Evolutionary conservation across 2,888 invertebrate species (phyloP).

Genomic region (Agapetus fuscipes): DNA sequence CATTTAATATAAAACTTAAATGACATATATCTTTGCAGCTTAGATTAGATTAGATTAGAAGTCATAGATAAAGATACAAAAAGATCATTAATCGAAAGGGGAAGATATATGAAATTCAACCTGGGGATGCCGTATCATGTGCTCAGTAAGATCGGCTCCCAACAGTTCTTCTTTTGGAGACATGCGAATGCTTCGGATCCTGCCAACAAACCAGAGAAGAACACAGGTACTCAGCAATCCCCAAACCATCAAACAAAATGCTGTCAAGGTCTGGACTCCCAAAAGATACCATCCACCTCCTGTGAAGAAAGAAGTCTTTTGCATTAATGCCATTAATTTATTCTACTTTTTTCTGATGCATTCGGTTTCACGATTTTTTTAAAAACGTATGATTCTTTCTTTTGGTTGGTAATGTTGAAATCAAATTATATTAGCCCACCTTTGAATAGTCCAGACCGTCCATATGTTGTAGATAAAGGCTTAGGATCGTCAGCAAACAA

Average conservation of each 20-base stretch:
- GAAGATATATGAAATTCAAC: conserved; percentile 30
- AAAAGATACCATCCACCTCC: conserved; percentile 84
- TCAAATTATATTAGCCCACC: conserved; percentile 30
- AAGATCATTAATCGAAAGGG: background rate
- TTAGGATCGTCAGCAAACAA: conserved; percentile 79
- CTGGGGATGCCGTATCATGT: conserved; percentile 60
- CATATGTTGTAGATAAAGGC: conserved; percentile 70
- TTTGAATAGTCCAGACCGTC: conserved; percentile 64
- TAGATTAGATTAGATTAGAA: background rate
- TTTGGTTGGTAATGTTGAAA: too few relatives aligned
- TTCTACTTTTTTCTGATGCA: background rate
- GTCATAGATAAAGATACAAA: background rate
- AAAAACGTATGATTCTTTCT: background rate
- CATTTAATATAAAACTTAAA: background rate
- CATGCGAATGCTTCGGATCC: conserved; percentile 76
- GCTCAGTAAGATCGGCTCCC: conserved; percentile 85
- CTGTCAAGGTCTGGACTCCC: conserved; percentile 70
- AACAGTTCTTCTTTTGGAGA: conserved; percentile 74
- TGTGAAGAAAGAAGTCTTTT: too few relatives aligned
- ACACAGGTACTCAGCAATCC: conserved; percentile 60
- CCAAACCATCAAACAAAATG: conserved; percentile 64
- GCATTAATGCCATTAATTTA: too few relatives aligned
- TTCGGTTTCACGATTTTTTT: background rate
- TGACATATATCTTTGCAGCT: background rate
- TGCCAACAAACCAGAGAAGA: conserved; percentile 70